phyloP scores from a whole-genome alignment of 2,888 invertebrate genomes.

The Hydropsyche betteni region DNA sequence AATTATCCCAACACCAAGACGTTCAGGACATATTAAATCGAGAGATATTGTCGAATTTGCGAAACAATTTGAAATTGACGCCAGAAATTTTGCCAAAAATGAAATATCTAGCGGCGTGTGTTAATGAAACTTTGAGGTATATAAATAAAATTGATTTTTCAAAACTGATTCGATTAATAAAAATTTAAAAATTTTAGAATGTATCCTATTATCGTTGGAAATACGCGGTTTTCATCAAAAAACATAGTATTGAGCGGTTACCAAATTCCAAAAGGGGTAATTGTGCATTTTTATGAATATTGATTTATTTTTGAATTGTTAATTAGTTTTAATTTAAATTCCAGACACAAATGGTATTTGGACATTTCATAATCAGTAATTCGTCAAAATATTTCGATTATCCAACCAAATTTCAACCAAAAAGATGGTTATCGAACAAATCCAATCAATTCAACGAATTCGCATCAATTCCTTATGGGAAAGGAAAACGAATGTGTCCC shows the following conservation, averaged over 20 bases:
- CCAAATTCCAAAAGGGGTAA: constrained; percentile 24
- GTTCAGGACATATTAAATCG: constrained; percentile 9
- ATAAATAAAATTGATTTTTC: neutral
- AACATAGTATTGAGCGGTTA: neutral
- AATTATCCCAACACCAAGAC: constrained; percentile 5
- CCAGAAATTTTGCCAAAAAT: neutral
- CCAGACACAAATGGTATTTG: neutral
- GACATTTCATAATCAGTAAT: constrained; percentile 6
- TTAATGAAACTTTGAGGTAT: constrained; percentile 15
- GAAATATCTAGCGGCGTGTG: constrained; percentile 4
- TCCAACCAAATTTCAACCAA: neutral
- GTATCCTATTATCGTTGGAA: constrained; percentile 9
- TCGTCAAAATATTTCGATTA: constrained; percentile 5
- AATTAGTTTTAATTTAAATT: neutral
- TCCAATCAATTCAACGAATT: neutral
- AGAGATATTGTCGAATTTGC: neutral
- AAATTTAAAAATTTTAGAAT: neutral
- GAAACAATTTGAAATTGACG: neutral
- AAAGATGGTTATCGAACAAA: constrained; percentile 14
- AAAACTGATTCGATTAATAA: neutral
- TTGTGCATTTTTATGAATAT: neutral
- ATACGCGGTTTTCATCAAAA: neutral
- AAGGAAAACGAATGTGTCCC: constrained; percentile 10
- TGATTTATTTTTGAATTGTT: neutral
- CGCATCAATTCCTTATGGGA: neutral